Percentiles rank a stretch among this genome's conserved stretches.
Evolutionary conservation across 2,113 vertebrate species (phyloP).

Genomic region (Brachyhypopomus gauderio): DNA sequence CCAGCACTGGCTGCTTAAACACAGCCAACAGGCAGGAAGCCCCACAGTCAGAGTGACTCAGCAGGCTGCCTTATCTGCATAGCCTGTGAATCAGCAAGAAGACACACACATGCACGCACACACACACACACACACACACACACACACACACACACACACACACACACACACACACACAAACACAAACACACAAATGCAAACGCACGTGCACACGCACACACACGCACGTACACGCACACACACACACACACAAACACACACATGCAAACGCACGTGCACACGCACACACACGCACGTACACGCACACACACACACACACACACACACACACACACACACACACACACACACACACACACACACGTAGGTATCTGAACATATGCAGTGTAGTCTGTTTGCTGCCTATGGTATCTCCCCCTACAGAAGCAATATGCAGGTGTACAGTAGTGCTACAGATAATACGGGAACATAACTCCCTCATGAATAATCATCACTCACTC

Average conservation of each 20-base stretch:
- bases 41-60: conserved; percentile 55
- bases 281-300: too few species aligned
- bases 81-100: conserved; percentile 40
- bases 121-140: conserved; percentile 1
- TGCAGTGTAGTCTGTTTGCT: too few species aligned
- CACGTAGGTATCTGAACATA: too few species aligned
- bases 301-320: not conserved
- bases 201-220: too few species aligned
- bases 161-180: too few species aligned
- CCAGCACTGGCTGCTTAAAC: too few species aligned
- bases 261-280: not conserved
- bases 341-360: not conserved
- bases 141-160: not conserved
- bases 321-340: conserved; percentile 30
- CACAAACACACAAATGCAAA: too few species aligned
- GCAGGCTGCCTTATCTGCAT: conserved; percentile 19
- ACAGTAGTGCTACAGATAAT: not conserved
- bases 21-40: not conserved
- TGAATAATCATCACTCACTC: not conserved
- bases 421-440: too few species aligned
- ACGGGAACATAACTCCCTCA: not conserved
- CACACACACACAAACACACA: too few species aligned
- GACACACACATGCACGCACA: conserved; percentile 17
- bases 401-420: too few species aligned
- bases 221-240: too few species aligned